phyloP scores from a whole-genome alignment of 2,888 invertebrate genomes.

The Spisula subtruncata region DNA sequence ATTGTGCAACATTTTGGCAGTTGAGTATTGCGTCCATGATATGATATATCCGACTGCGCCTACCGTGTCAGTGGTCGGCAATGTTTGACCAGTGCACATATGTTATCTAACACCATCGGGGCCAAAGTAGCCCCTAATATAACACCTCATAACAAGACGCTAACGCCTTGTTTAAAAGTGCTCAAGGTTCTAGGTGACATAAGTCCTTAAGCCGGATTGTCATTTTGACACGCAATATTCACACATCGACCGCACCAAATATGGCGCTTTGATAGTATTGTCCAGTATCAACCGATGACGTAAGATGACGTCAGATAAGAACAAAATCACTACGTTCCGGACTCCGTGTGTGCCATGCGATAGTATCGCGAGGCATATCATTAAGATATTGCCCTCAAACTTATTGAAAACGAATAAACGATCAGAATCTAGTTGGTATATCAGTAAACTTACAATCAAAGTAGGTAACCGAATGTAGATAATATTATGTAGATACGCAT shows the following conservation, averaged over 20 bases:
- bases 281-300: constrained; percentile 12
- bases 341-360: too few species aligned
- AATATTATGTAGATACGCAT: too few species aligned
- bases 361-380: neutral
- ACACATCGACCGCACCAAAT: neutral
- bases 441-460: constrained; percentile 28
- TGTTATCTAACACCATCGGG: constrained; percentile 27
- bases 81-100: neutral
- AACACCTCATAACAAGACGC: neutral
- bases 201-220: constrained; percentile 22
- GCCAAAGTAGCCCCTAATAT: neutral
- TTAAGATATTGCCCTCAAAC: constrained; percentile 25
- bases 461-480: constrained; percentile 9
- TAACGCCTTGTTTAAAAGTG: neutral
- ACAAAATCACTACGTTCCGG: neutral
- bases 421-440: constrained; percentile 4
- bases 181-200: neutral
- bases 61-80: neutral
- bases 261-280: constrained; percentile 43
- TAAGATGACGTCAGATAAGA: constrained; percentile 20
- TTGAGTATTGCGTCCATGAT: neutral
- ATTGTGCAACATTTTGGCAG: neutral
- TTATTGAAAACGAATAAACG: neutral
- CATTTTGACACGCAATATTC: constrained; percentile 23
- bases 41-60: constrained; percentile 5